A percentile compares a stretch with the other conserved stretches of the same genome.
These are phyloP conservation scores for Mycogona germanica DNA, from an alignment of 2,888 invertebrate genomes.

Conservation along the genomic window DNA sequence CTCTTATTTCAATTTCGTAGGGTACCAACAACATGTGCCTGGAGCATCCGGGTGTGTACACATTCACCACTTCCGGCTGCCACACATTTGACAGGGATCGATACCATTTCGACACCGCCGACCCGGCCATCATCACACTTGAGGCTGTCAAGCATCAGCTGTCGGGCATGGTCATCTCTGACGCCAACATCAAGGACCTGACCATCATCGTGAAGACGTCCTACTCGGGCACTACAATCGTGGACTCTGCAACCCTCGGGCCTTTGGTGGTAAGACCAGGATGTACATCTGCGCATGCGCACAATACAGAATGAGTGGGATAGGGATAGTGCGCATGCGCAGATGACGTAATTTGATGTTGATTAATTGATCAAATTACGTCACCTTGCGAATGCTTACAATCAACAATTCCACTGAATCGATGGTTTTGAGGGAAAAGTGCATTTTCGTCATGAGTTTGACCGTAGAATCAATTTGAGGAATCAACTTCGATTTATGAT, in stretches of 20 bases:
- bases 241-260: background rate
- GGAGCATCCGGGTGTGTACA: slow-evolving; percentile 51
- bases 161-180: slow-evolving; percentile 33
- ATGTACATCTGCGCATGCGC: background rate
- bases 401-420: too few relatives aligned
- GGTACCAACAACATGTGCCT: slow-evolving; percentile 65
- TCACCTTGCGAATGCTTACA: too few relatives aligned
- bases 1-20: too few relatives aligned
- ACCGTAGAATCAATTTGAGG: too few relatives aligned
- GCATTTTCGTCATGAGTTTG: too few relatives aligned
- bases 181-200: slow-evolving; percentile 31
- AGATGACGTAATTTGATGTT: too few relatives aligned
- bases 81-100: slow-evolving; percentile 52
- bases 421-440: too few relatives aligned
- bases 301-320: too few relatives aligned
- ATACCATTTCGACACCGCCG: slow-evolving; percentile 40
- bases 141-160: slow-evolving; percentile 29
- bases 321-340: too few relatives aligned
- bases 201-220: slow-evolving; percentile 27
- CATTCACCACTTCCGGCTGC: slow-evolving; percentile 62
- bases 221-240: too few relatives aligned
- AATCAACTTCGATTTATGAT: too few relatives aligned
- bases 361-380: slow-evolving; percentile 10
- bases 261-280: slow-evolving; percentile 5
- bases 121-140: slow-evolving; percentile 30